Base-by-base conservation (phyloP, 2,888 invertebrate genomes). In the Eupithecia dodoneata region DNA sequence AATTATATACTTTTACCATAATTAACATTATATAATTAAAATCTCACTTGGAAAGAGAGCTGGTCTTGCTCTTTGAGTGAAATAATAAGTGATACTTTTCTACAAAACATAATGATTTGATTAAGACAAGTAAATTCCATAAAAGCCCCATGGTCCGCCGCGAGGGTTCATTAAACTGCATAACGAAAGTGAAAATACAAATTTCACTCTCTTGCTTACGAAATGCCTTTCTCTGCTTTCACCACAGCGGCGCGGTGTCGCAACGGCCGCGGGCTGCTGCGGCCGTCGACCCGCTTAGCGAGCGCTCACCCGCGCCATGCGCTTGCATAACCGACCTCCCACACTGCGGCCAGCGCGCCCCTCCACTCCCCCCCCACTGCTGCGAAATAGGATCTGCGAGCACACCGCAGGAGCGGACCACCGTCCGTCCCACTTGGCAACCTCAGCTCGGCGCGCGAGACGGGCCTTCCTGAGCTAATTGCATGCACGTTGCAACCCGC, bases 231-330 rank as follows among this genome's bases (percentile, higher is more conserved):
- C 95, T 94, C 94, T 92, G 94, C 95, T 95, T 95, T 95, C 95
- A 93, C 94, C 92, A 86, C 84, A 15, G 66, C 73, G 80, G 82
- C 81, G 73, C 81, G 85, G 88, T 91, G 93, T 92, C 90, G 93
- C 93, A 92, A 91, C 86, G 71, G 77, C 85, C 42, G 84, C 81
- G 83, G 85, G 83, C 86, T 84, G 86, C 87, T 93, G 94, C 96
- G 96, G 96, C 94, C 96, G 96, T 93, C 96, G 96, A 96, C 96
- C 96, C 93, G 96, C 95, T 96, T 96, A 95, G 92, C 95, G 96
- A 95, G 96, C 96, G 96, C 95, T 96, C 96, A 96, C 96, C 94
- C 92, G 91, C 90, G 66, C 67, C 92, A 91, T 90, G 66, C 67
- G 92, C 92, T 94, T 94, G 94, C 94, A 94, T 94, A 94, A 94